Evolutionary conservation across 2,888 invertebrate species (phyloP), one percentile per base, ranked within the genome.

Genomic region (Aphodius sticticus): DNA sequence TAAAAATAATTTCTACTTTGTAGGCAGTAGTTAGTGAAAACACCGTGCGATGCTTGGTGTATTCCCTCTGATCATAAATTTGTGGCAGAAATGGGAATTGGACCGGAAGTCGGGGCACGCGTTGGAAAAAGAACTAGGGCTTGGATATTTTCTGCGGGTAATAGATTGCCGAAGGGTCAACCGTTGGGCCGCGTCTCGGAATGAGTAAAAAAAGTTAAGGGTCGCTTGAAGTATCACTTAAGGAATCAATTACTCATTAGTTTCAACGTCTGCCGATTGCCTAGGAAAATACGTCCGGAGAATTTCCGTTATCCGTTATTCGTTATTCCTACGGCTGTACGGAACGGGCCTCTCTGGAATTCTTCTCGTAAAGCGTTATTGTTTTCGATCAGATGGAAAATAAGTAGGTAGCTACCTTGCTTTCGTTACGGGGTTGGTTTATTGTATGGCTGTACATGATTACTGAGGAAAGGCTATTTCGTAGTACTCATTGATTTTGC

Each of bases 181-280:
- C 36, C 35, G 37, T 74, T 3, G 26, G 71, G 71, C 16, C 71
- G 26, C 16, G 74, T 26, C 37, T 35, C 74, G 12, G 53, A 53
- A 74, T 74, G 35, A 15, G 74, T 36, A n/a, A 37, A 74, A 74
- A 74, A 74, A 74, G 74, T 35, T 36, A 36, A 74, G 74, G 74
- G 74, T 35, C 37, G 9, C 36, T 35, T 7, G 35, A 74, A 37
- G 35, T 36, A 36, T 74, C 74, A 74, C 36, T 74, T 36, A 74
- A 35, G 35, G 74, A 74, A 74, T 74, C 74, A 74, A 74, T 74
- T 74, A 74, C 74, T 35, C 74, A 74, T 74, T 74, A 74, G 26
- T 36, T 53, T 53, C 53, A 53, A 53, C 53, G 53, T 53, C 53
- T 53, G 53, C 53, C 53, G 53, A 53, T 53, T 53, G 53, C 53